Percentiles rank a stretch among this genome's conserved stretches.
Evolutionary conservation across 2,797 vertebrate species (phyloP).

Genomic region (Prunella strophiata): DNA sequence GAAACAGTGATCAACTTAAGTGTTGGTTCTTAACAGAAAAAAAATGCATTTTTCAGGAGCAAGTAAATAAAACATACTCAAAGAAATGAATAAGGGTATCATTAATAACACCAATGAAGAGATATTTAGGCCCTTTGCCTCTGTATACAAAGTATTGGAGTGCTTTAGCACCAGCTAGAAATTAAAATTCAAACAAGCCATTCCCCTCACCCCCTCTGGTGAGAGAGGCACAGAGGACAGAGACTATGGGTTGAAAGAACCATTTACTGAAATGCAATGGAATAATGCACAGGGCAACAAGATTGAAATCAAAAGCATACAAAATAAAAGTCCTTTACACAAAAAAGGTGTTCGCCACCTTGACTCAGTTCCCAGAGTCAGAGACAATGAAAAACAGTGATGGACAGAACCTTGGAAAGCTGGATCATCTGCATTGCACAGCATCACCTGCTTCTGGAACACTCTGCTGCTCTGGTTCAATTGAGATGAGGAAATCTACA

Average conservation of each 20-base stretch:
- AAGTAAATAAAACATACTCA: not conserved
- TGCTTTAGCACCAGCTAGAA: not conserved
- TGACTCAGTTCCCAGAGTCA: not conserved
- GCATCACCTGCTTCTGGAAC: fast-evolving
- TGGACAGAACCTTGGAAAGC: not conserved
- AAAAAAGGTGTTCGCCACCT: not conserved
- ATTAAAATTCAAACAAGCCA: not conserved
- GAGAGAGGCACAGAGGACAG: not conserved
- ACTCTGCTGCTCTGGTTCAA: fast-evolving
- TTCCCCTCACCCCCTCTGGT: too few species aligned
- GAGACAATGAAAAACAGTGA: not conserved
- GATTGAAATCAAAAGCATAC: not conserved
- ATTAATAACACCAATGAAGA: not conserved
- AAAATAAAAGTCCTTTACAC: not conserved
- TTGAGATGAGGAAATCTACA: not conserved
- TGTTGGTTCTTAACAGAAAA: not conserved
- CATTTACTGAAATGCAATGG: not conserved
- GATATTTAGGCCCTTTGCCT: not conserved
- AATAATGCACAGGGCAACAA: not conserved
- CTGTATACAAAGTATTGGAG: not conserved
- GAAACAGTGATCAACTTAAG: not conserved
- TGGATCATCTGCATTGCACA: not conserved
- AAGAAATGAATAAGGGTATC: fast-evolving
- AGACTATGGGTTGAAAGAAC: not conserved
- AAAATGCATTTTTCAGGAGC: not conserved